Conservation (phyloP, 64 coral and sea anemone genomes). For the Exaiptasia diaphana region DNA sequence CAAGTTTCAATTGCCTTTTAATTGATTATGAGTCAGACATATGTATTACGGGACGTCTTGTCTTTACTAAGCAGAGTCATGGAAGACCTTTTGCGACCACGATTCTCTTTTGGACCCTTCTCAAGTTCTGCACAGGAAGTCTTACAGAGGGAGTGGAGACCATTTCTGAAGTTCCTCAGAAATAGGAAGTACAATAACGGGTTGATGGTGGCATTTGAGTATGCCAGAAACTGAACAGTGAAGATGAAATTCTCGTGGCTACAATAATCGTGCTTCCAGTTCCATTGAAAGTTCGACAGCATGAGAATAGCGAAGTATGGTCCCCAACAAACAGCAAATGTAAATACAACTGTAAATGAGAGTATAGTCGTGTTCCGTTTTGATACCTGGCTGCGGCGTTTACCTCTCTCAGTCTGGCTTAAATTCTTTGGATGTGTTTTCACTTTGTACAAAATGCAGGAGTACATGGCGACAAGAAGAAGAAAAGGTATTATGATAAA, state of each 20-base stretch:
- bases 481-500: constrained; percentile 31
- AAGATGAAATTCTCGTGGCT: neutral
- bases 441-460: constrained; percentile 15
- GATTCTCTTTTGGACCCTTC: too few species aligned
- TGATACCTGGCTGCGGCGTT: neutral
- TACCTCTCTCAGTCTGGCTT: neutral
- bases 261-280: neutral
- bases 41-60: too few species aligned
- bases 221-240: constrained; percentile 22
- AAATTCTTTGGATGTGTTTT: neutral
- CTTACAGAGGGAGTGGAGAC: too few species aligned
- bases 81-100: too few species aligned
- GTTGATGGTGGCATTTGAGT: constrained; percentile 34
- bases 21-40: too few species aligned
- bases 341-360: neutral
- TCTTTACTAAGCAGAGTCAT: too few species aligned
- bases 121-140: too few species aligned
- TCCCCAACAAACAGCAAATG: constrained; percentile 13
- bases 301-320: constrained; percentile 4
- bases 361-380: neutral
- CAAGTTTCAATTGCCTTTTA: too few species aligned
- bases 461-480: constrained; percentile 31
- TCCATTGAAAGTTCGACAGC: constrained; percentile 6
- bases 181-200: constrained; percentile 37
- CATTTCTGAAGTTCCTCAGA: constrained; percentile 1